Evolutionary conservation across 2,888 invertebrate species (phyloP).

Genomic region (Brachyopa scutellaris): DNA sequence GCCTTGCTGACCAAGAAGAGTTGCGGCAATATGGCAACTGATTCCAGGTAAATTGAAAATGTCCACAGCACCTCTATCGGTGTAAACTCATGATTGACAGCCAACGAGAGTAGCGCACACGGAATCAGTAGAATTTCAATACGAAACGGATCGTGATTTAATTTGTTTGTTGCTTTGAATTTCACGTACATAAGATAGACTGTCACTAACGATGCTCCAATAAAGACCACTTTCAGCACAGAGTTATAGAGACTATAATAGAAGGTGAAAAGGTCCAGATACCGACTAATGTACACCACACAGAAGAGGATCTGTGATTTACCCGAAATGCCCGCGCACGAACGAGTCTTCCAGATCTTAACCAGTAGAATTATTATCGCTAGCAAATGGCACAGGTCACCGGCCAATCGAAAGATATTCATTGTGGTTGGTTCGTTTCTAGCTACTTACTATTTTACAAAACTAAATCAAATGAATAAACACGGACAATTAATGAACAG

Average conservation of each 20-base stretch:
- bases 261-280: slow-evolving; percentile 96
- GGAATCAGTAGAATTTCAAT: slow-evolving; percentile 97
- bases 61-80: slow-evolving; percentile 99
- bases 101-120: slow-evolving; percentile 90
- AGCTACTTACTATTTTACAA: slow-evolving; percentile 13
- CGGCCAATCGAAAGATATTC: slow-evolving; percentile 99
- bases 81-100: slow-evolving; percentile 97
- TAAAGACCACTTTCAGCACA: slow-evolving; percentile 96
- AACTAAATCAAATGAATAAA: slow-evolving; percentile 36
- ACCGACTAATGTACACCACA: slow-evolving; percentile 95
- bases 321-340: slow-evolving; percentile 99
- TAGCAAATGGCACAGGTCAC: slow-evolving; percentile 98
- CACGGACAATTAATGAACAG: slow-evolving; percentile 16
- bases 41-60: slow-evolving; percentile 99
- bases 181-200: slow-evolving; percentile 98
- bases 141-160: slow-evolving; percentile 99
- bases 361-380: slow-evolving; percentile 96
- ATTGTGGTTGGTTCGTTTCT: slow-evolving; percentile 82
- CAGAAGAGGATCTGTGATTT: slow-evolving; percentile 98
- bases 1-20: slow-evolving; percentile 99
- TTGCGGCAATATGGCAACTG: slow-evolving; percentile 99
- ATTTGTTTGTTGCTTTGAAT: slow-evolving; percentile 98
- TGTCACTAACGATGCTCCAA: slow-evolving; percentile 93
- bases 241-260: slow-evolving; percentile 98
- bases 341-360: slow-evolving; percentile 99